These are phyloP conservation scores for Gerris buenoi DNA, from an alignment of 1,140 invertebrate genomes.

Conservation along the genomic window DNA sequence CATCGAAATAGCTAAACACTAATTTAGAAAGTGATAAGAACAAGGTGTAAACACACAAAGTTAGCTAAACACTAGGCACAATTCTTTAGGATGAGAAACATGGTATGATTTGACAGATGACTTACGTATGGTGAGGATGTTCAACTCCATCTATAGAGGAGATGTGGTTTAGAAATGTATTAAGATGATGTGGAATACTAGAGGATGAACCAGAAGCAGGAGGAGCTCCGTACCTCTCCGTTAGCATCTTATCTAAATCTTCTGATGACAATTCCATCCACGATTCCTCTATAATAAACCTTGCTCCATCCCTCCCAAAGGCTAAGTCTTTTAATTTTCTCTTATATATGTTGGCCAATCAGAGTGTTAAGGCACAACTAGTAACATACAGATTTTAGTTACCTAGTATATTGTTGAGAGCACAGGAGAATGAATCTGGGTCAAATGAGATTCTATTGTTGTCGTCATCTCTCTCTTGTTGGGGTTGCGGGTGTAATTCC, in stretches of 20 bases:
- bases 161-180: conserved; percentile 61
- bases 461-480: conserved; percentile 26
- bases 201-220: conserved; percentile 23
- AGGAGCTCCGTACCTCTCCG: conserved; percentile 48
- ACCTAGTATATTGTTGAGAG: conserved; percentile 56
- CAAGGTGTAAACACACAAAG: no score
- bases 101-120: no score
- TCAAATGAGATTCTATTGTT: conserved; percentile 51
- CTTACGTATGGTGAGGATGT: conserved; percentile 19
- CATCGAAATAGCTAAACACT: no score
- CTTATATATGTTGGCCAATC: no score
- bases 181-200: conserved; percentile 37
- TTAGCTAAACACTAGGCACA: no score
- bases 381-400: no score
- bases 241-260: conserved; percentile 65
- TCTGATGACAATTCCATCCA: conserved; percentile 74
- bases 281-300: conserved; percentile 47
- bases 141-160: conserved; percentile 74
- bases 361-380: no score
- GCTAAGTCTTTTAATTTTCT: no score
- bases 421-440: conserved; percentile 51
- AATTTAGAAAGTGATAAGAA: no score
- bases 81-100: no score
- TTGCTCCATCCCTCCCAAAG: no score
- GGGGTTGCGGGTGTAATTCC: conserved; percentile 12